Evolutionary conservation across 2,797 vertebrate species (phyloP).

Genomic region (Silurus lanzhouensis): DNA sequence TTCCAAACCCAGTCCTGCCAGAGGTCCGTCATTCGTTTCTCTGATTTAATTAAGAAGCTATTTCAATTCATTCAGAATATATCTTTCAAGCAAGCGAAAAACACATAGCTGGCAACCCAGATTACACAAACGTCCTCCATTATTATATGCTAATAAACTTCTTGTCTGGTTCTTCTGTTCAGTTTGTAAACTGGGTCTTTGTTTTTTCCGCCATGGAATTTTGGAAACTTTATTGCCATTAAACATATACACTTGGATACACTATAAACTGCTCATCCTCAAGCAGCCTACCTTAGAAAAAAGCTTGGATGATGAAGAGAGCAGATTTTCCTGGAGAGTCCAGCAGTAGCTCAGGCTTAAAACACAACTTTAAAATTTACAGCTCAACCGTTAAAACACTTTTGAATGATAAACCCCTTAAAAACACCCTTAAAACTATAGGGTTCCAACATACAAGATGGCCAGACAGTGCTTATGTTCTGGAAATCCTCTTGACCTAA

Average conservation of each 20-base stretch:
- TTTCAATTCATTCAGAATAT: neutral
- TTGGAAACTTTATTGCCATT: neutral
- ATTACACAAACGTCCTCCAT: neutral
- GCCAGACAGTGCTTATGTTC: too few relatives aligned
- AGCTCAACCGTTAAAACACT: neutral
- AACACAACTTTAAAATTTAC: constrained; percentile 5
- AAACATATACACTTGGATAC: neutral
- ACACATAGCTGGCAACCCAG: neutral
- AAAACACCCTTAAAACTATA: neutral
- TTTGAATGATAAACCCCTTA: neutral
- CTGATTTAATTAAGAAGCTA: neutral
- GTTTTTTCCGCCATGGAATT: neutral
- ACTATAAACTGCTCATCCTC: neutral
- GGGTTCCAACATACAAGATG: neutral
- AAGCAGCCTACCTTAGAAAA: neutral
- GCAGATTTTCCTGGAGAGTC: neutral
- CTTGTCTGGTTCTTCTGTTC: neutral
- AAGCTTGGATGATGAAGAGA: neutral
- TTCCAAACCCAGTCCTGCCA: neutral
- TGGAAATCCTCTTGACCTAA: too few relatives aligned
- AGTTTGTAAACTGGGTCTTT: neutral
- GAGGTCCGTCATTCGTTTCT: neutral
- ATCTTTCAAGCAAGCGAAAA: neutral
- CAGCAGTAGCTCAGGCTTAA: neutral
- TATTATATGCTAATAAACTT: neutral